A percentile compares a stretch with the other conserved stretches of the same genome.
Conservation (phyloP, 92 coral and sea anemone genomes). For the Actinernus sp. region DNA sequence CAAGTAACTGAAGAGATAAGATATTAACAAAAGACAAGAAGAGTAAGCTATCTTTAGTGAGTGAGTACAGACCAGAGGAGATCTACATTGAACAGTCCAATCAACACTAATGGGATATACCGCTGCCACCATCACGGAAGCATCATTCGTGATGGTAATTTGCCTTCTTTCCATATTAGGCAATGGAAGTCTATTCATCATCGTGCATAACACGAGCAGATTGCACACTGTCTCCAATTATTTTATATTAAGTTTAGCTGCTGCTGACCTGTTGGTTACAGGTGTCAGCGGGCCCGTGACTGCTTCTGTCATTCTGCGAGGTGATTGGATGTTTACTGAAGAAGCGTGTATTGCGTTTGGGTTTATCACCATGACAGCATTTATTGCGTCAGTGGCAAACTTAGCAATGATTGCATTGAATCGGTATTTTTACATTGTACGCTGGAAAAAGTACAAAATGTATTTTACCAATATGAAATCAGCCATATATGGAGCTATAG, state of each 20-base stretch:
- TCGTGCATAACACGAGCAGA: slow-evolving; percentile 36
- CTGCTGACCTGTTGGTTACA: slow-evolving; percentile 87
- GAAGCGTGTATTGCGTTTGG: slow-evolving; percentile 71
- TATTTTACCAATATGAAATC: slow-evolving; percentile 45
- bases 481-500: slow-evolving; percentile 19
- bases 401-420: slow-evolving; percentile 89
- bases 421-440: slow-evolving; percentile 82
- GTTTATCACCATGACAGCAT: slow-evolving; percentile 78
- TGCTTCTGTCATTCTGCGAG: slow-evolving; percentile 51
- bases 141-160: slow-evolving; percentile 42
- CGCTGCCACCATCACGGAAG: slow-evolving; percentile 39
- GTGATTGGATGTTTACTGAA: slow-evolving; percentile 68
- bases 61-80: no score
- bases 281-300: slow-evolving; percentile 92
- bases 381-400: slow-evolving; percentile 86
- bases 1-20: no score
- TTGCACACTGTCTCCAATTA: slow-evolving; percentile 77
- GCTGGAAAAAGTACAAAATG: slow-evolving; percentile 74
- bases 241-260: slow-evolving; percentile 84
- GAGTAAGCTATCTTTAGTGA: no score
- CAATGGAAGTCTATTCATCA: slow-evolving; percentile 62
- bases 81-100: no score
- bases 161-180: slow-evolving; percentile 67
- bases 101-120: slow-evolving; percentile 15
- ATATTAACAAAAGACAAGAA: no score